These are phyloP conservation scores for Euleptes europaea DNA, from an alignment of 2,113 vertebrate species.

Conservation along the genomic window DNA sequence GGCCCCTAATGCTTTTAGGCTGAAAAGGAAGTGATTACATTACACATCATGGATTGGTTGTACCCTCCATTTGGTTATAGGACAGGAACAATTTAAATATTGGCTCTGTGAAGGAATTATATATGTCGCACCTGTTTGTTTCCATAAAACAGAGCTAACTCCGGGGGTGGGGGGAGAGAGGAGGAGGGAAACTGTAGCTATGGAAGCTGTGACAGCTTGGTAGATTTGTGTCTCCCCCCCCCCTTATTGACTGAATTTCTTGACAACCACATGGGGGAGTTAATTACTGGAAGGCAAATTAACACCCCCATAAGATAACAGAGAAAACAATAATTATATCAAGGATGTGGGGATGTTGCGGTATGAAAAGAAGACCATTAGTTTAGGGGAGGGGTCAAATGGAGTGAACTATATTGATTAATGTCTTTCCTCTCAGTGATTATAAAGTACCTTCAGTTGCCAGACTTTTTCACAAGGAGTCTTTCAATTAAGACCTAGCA, in stretches of 20 bases:
- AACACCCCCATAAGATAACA: slow-evolving; percentile 72
- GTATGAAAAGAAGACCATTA: neutral
- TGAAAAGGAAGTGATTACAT: slow-evolving; percentile 58
- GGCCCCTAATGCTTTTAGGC: slow-evolving; percentile 64
- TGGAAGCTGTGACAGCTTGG: slow-evolving; percentile 50
- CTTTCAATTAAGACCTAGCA: slow-evolving; percentile 54
- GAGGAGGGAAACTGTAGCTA: slow-evolving; percentile 22
- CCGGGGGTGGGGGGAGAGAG: slow-evolving; percentile 34
- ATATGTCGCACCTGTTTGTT: slow-evolving; percentile 61
- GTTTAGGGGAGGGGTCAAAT: slow-evolving; percentile 42
- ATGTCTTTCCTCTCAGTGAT: slow-evolving; percentile 58
- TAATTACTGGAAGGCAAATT: slow-evolving; percentile 74
- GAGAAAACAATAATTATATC: slow-evolving; percentile 75
- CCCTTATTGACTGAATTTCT: slow-evolving; percentile 71
- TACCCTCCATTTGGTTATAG: slow-evolving; percentile 45
- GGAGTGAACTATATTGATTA: slow-evolving; percentile 59
- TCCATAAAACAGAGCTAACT: slow-evolving; percentile 63
- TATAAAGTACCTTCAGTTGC: slow-evolving; percentile 54
- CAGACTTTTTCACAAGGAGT: slow-evolving; percentile 42
- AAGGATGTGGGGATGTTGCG: slow-evolving; percentile 52
- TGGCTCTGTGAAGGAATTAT: slow-evolving; percentile 50
- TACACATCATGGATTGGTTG: slow-evolving; percentile 40
- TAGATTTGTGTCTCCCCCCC: slow-evolving; percentile 36
- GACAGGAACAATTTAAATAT: slow-evolving; percentile 47
- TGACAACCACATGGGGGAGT: slow-evolving; percentile 66